Evolutionary conservation across 92 coral and sea anemone species (phyloP).

Genomic region (Parazoanthus atlanticus): DNA sequence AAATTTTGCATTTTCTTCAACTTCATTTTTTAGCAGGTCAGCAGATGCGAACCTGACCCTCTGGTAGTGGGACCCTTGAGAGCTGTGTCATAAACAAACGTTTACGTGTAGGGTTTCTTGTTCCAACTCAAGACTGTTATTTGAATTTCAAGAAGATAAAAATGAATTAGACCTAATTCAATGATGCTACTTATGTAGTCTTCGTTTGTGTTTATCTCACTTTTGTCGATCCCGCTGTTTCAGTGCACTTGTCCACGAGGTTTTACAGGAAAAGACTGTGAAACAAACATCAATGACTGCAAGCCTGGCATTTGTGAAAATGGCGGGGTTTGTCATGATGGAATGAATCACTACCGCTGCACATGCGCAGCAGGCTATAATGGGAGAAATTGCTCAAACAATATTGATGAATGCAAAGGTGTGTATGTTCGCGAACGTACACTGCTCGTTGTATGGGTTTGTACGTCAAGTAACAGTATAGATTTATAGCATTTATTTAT

Average conservation of each 20-base stretch:
- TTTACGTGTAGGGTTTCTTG: no score
- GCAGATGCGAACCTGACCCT: no score
- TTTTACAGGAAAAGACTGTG: slow-evolving; percentile 78
- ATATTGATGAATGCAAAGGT: slow-evolving; percentile 83
- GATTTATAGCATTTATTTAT: no score
- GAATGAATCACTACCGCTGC: slow-evolving; percentile 72
- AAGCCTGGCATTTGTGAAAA: slow-evolving; percentile 58
- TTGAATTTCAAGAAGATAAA: no score
- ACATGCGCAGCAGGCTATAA: slow-evolving; percentile 66
- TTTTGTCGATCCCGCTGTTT: slow-evolving; percentile 11
- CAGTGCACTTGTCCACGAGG: slow-evolving; percentile 78
- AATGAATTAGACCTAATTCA: no score
- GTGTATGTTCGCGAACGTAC: not conserved
- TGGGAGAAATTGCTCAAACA: slow-evolving; percentile 62
- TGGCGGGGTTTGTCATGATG: slow-evolving; percentile 76
- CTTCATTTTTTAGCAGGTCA: not conserved
- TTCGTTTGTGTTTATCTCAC: not conserved
- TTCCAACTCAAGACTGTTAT: not conserved
- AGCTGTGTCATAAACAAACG: no score
- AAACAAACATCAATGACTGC: slow-evolving; percentile 82
- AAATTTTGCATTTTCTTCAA: not conserved
- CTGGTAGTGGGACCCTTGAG: no score
- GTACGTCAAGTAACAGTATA: no score
- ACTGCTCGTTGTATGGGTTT: no score
- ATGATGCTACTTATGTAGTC: not conserved